A percentile compares a stretch with the other conserved stretches of the same genome.
Evolutionary conservation across 2,888 invertebrate genomes (phyloP).

Genomic region (Ormyrus pomaceus): DNA sequence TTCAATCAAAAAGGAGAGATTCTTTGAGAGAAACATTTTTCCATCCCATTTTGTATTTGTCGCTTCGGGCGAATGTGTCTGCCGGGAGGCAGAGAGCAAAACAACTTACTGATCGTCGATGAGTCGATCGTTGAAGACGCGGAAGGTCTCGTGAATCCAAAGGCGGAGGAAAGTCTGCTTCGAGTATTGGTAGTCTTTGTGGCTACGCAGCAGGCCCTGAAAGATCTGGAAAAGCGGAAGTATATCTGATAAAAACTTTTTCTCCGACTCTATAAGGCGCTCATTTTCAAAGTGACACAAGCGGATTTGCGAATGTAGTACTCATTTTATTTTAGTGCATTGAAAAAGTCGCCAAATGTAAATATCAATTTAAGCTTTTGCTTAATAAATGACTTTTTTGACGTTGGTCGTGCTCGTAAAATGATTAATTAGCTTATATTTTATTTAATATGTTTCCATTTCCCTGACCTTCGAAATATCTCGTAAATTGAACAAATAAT

Average conservation of each 20-base stretch:
- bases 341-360: too few species aligned
- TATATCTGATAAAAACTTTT: not conserved
- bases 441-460: too few species aligned
- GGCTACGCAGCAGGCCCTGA: constrained; percentile 87
- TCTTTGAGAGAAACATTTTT: constrained; percentile 13
- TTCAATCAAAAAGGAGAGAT: not conserved
- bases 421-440: too few species aligned
- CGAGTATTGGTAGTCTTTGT: constrained; percentile 86
- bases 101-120: constrained; percentile 83
- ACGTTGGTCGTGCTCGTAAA: too few species aligned
- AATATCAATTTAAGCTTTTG: too few species aligned
- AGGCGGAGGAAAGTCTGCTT: constrained; percentile 84
- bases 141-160: constrained; percentile 91
- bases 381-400: too few species aligned
- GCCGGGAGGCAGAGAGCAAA: constrained; percentile 25
- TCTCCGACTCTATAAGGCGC: too few species aligned
- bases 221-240: constrained; percentile 75
- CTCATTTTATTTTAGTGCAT: too few species aligned
- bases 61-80: not conserved
- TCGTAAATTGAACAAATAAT: constrained; percentile 92
- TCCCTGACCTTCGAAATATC: constrained; percentile 87
- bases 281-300: too few species aligned
- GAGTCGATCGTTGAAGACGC: constrained; percentile 90
- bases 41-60: constrained; percentile 5
- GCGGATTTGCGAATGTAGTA: too few species aligned